Conservation (phyloP, 2,888 invertebrate species). For the Melanostoma scalare region DNA sequence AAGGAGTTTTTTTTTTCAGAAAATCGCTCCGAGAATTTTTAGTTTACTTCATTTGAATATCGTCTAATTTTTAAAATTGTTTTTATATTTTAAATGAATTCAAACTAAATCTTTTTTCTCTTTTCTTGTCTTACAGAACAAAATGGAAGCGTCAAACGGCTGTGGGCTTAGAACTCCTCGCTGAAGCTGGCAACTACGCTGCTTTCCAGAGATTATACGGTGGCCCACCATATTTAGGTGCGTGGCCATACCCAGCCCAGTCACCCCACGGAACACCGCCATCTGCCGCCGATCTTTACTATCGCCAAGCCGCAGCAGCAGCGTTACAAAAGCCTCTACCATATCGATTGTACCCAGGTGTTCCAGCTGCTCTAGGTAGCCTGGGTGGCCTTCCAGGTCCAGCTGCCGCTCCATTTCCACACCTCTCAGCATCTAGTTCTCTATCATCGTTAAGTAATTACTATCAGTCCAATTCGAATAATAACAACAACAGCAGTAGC, state of each 20-base stretch:
- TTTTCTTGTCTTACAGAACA: constrained; percentile 85
- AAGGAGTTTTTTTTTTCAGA: too few relatives aligned
- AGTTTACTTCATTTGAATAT: background rate
- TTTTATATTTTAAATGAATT: background rate
- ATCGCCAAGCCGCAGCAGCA: constrained; percentile 90
- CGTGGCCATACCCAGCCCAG: constrained; percentile 85
- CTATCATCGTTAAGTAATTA: constrained; percentile 84
- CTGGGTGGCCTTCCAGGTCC: constrained; percentile 80
- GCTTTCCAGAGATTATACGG: constrained; percentile 98
- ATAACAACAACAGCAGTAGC: constrained; percentile 68
- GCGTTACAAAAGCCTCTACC: constrained; percentile 95
- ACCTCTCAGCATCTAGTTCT: constrained; percentile 86
- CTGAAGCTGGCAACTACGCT: constrained; percentile 98
- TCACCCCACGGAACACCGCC: constrained; percentile 85
- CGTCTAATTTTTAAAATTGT: background rate
- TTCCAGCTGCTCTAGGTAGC: constrained; percentile 79
- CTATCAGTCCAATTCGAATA: constrained; percentile 81
- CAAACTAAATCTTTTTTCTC: background rate
- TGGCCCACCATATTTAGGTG: constrained; percentile 86
- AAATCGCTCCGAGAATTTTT: too few relatives aligned
- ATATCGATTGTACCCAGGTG: constrained; percentile 84
- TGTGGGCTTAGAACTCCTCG: constrained; percentile 96
- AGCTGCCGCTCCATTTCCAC: constrained; percentile 81
- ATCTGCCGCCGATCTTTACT: constrained; percentile 90
- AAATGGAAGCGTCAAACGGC: constrained; percentile 99